Base-by-base conservation (phyloP, 2,797 vertebrate genomes). In the Columba guinea region DNA sequence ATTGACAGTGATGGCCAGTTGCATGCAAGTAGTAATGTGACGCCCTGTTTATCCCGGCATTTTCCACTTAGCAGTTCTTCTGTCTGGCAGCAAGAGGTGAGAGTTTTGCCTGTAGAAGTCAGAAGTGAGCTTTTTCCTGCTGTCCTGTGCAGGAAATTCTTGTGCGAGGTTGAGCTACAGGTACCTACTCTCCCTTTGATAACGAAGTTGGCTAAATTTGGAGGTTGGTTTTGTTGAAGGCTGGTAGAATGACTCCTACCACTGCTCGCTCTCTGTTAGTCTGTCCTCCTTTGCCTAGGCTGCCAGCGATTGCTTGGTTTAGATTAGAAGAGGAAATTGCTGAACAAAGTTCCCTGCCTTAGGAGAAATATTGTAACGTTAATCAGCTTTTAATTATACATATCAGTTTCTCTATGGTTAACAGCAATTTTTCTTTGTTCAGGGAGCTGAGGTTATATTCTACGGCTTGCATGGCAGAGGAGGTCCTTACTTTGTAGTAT, bases 331-430 rank as follows among this genome's bases (percentile, higher is more conserved):
- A 89, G 81, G 78, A 94, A 95, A 71, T 90, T 56, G 44, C 44
- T 80, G 58, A 69, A 65, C 4, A 4, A 71, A 71, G 46, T 90
- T 90, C 63, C 23, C 35, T 60, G 87, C 83, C 59, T 84, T 84
- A 82, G 77, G 63, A 95, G 90, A 74, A 94, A 90, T 70, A 84
- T 24, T 95, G 70, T 91, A 84, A 74, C 21, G 8, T 59, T 93
- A 89, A 94, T 94, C 80, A 56, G 52, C 56, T 87, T 73, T 90
- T 94, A 96, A 96, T 95, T 94, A 68, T 48, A 74, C 0, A 1
- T 88, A 96, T 89, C 83, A 46, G 70, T 90, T 87, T 96, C 87
- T 55, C 23, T 37, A 28, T 7, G 10, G 49, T 89, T 93, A 62
- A 51, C 46, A 59, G 67, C 2, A 1, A 3, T 3, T 32, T 60